phyloP scores from a whole-genome alignment of 2,797 vertebrate genomes.

The Karalla daura region DNA sequence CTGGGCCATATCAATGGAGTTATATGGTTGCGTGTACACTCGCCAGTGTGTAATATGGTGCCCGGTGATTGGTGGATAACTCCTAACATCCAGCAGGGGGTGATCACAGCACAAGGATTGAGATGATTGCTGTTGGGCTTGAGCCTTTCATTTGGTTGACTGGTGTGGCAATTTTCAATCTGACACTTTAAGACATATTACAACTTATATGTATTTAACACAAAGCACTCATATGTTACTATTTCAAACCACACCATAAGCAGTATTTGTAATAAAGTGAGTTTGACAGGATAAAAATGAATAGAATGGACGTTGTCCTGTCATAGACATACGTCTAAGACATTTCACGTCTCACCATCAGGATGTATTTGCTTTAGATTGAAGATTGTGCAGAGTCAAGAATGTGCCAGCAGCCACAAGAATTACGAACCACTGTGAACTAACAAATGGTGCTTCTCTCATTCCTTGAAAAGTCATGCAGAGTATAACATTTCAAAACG shows the following conservation, averaged over 20 bases:
- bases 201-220: too few relatives aligned
- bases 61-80: neutral
- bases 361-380: neutral
- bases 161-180: neutral
- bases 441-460: neutral
- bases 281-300: too few relatives aligned
- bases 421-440: neutral
- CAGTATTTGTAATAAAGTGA: too few relatives aligned
- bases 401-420: neutral
- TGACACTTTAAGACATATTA: too few relatives aligned
- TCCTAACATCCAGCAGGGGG: constrained; percentile 50
- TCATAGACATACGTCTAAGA: neutral
- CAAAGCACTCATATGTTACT: too few relatives aligned
- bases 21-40: too few relatives aligned
- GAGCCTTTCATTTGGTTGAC: neutral
- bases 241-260: too few relatives aligned
- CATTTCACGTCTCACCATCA: neutral
- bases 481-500: neutral
- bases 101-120: constrained; percentile 7
- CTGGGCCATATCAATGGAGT: too few relatives aligned
- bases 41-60: too few relatives aligned
- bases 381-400: neutral
- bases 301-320: neutral
- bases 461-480: neutral
- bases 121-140: neutral